Base-by-base conservation (phyloP, 1,140 invertebrate genomes). In the Bicyclus anynana region DNA sequence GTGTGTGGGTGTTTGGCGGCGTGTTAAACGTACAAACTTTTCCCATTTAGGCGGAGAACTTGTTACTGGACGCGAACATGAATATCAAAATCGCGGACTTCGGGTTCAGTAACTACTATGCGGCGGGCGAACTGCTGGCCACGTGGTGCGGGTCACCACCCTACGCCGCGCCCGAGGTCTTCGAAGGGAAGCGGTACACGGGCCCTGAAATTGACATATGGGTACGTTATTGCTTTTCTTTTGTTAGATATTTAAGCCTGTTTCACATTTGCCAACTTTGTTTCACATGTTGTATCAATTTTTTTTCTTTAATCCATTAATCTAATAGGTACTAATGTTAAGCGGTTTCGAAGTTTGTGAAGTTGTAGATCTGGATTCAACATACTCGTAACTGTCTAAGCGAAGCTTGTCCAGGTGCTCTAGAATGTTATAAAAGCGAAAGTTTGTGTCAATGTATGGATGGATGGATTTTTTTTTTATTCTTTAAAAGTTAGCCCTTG, bases 101-200 rank as follows among this genome's bases (percentile, higher is more conserved):
- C 91, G 97, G 97, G 67, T 98, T 98, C 91, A 97, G 96, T 70
- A 98, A 98, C 89, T 95, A 96, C 87, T 97, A 95, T 84, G 93
- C 94, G 74, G 91, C 92, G 35, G 95, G 95, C 42, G 93, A 95
- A 62, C 91, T 95, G 21, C 89, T 98, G 33, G 95, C 94, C 49
- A 99, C 98, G 33, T 99, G 97, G 97, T 99, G 97, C 90, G 97
- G 97, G 1, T 97, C 96, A 37, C 98, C 97, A n/a, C 97, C 97
- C 16, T 99, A 99, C 89, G 98, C 98, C 49, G 97, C 98, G 13
- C 98, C 98, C 14, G 98, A 99, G 91, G 93, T 99, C 42, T 98
- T 99, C 89, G 96, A 98, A 87, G 98, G 97, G 47, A 97, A 97
- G 77, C 94, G 97, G 78, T 99, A 99, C 77, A 96, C 97, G 70